Base-by-base conservation (phyloP, 2,888 invertebrate species). In the Chalcis sispes region DNA sequence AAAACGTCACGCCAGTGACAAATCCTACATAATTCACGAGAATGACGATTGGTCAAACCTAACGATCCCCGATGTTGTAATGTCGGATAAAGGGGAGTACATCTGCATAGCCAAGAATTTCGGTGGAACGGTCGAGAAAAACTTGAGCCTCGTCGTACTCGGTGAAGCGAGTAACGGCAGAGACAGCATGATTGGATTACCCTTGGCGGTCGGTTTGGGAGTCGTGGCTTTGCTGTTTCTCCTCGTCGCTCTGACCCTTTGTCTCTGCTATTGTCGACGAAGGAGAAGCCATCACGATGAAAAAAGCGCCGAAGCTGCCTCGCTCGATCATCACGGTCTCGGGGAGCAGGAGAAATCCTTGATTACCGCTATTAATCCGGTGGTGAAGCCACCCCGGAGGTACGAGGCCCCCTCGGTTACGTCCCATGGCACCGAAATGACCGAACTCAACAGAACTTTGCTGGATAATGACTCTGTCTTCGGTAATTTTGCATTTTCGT, bases 261-360 rank as follows among this genome's bases (percentile, higher is more conserved):
- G 92, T 82, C 90, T 91, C 82, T 93, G 91, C 84, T 92, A 91
- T 82, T 75, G 92, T 79, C 90, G 90, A 77, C 88, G 90, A 75
- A 89, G 91, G 7, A 85, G 89, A 58, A 89, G 90, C 75, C 89
- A 91, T 87, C 89, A 91, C 83, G 90, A 92, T 85, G 89, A 93
- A 80, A 93, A 92, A 83, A 86, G 85, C 77, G 82, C 83, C 42
- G 86, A 86, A 46, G 93, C 92, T 80, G 93, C 94, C 13, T 91
- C 94, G 82, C 91, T 94, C 75, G 94, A 94, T 85, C 93, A 94
- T 1, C 94, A 94, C 0, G 94, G 94, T 1, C 93, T 94, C 64
- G 93, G 94, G 74, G 96, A 96, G 85, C 95, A 95, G 91, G 95
- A 95, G 86, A 96, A 96, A 88, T 94, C 95, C 79, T 89, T 96